These are phyloP conservation scores for Panonychus citri DNA, from an alignment of 1,140 invertebrate species.

Conservation along the genomic window DNA sequence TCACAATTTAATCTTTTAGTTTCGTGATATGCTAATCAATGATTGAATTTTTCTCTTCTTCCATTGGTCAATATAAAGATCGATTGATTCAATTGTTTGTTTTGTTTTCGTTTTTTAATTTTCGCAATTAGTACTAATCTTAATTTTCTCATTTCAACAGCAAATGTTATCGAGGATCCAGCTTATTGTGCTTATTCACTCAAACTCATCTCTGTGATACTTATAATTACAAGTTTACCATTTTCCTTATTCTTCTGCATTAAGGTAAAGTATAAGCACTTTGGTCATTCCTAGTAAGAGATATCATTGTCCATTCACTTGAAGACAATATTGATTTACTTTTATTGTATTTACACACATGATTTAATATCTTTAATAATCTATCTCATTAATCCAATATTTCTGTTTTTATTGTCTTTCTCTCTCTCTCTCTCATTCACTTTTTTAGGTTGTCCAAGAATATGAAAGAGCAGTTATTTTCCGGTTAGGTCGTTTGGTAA, in stretches of 20 bases:
- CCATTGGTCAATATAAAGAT: no score
- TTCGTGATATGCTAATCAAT: no score
- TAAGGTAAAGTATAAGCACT: conserved; percentile 46
- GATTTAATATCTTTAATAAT: no score
- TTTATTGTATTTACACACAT: no score
- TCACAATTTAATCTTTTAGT: no score
- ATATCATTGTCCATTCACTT: no score
- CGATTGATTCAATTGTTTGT: background rate
- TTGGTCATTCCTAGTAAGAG: no score
- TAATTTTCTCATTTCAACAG: background rate
- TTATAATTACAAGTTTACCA: conserved; percentile 70
- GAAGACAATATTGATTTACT: no score
- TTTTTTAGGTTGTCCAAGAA: conserved; percentile 54
- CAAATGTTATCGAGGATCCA: conserved; percentile 29
- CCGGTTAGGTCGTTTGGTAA: conserved; percentile 51
- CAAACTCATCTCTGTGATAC: conserved; percentile 53
- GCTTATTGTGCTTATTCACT: conserved; percentile 69
- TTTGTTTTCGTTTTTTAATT: background rate
- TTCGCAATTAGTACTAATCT: no score
- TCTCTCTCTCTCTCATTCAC: no score
- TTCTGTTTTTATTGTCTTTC: background rate
- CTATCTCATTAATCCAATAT: no score
- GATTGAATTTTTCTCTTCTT: no score
- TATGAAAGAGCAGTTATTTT: conserved; percentile 77
- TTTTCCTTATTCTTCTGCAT: conserved; percentile 84